phyloP scores from a whole-genome alignment of 1,140 invertebrate genomes.

The Microplitis mediator region DNA sequence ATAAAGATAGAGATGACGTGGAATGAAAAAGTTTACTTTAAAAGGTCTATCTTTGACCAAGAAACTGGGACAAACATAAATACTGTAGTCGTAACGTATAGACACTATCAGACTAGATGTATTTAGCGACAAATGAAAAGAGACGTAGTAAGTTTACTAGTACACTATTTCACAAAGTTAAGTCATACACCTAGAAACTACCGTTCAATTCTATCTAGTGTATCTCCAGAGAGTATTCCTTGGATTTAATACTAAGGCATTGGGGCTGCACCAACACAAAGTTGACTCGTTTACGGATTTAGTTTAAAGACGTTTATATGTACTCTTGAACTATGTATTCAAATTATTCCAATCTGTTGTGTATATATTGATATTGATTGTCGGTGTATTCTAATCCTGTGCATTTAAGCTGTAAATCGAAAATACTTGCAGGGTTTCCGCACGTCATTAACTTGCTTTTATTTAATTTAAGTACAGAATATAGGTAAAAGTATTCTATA shows the following conservation, averaged over 20 bases:
- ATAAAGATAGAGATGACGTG: too few species aligned
- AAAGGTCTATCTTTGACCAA: too few species aligned
- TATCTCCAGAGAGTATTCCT: not conserved
- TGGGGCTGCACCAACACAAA: not conserved
- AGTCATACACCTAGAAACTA: not conserved
- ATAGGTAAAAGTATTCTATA: too few species aligned
- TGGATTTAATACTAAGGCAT: not conserved
- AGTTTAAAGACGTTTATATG: not conserved
- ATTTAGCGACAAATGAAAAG: conserved; percentile 15
- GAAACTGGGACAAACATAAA: too few species aligned
- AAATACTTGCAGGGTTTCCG: too few species aligned
- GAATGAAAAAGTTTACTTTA: too few species aligned
- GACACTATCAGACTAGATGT: not conserved
- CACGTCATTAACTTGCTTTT: too few species aligned
- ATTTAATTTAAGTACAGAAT: too few species aligned
- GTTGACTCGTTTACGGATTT: conserved; percentile 16
- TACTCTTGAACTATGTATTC: not conserved
- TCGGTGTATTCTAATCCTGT: too few species aligned
- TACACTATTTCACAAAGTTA: not conserved
- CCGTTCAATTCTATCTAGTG: not conserved
- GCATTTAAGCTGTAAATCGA: too few species aligned
- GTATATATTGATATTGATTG: too few species aligned
- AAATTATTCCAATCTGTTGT: not conserved
- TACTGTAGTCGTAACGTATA: not conserved
- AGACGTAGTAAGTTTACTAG: conserved; percentile 1